These are phyloP conservation scores for Leptosomus discolor DNA, from an alignment of 2,113 vertebrate genomes.

Conservation along the genomic window DNA sequence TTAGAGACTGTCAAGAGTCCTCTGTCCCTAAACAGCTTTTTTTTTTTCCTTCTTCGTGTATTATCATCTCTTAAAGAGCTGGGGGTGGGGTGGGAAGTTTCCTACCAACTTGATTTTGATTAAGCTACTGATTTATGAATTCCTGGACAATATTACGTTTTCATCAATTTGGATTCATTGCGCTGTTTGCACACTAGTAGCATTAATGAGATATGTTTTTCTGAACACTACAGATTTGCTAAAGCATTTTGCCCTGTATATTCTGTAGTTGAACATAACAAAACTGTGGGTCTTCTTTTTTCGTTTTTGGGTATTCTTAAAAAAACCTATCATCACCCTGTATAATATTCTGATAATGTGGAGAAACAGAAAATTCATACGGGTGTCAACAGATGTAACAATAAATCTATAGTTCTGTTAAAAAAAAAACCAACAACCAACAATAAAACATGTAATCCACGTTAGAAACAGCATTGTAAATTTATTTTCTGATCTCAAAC, in stretches of 20 bases:
- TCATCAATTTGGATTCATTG: neutral
- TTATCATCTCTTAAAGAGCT: neutral
- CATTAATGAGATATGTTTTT: neutral
- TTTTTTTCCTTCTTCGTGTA: neutral
- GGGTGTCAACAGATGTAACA: neutral
- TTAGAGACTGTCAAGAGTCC: neutral
- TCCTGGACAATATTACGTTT: neutral
- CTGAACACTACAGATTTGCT: neutral
- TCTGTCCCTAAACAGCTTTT: neutral
- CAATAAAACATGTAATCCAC: neutral
- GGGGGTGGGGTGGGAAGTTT: neutral
- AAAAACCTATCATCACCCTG: neutral
- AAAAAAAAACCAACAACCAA: neutral
- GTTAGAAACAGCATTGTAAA: neutral
- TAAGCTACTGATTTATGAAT: neutral
- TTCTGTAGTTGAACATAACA: neutral
- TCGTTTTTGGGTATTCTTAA: neutral
- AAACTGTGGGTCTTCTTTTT: neutral
- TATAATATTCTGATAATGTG: neutral
- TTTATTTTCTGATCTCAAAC: neutral
- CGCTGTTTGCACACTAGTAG: neutral
- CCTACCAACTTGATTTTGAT: neutral
- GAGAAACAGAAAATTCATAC: neutral
- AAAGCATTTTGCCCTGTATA: neutral
- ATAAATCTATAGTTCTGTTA: neutral